phyloP scores from a whole-genome alignment of 2,888 invertebrate species.

The Lepidochrysops patricia region DNA sequence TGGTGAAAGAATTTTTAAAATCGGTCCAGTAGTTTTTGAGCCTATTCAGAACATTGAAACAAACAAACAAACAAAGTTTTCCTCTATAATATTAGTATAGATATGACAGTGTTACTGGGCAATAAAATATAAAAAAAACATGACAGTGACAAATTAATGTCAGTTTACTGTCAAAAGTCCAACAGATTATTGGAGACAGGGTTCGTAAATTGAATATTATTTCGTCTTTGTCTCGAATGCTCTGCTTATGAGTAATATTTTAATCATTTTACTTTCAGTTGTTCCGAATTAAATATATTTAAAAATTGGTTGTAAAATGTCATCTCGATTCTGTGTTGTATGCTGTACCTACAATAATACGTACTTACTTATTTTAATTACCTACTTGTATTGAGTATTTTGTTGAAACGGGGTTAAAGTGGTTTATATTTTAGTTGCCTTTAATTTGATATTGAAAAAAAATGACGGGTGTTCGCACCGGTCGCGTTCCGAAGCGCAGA shows the following conservation, averaged over 20 bases:
- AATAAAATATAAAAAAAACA: no score
- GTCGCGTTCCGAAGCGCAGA: constrained; percentile 58
- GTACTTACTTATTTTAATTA: not conserved
- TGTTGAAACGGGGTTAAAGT: constrained; percentile 12
- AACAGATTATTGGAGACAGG: not conserved
- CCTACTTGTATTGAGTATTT: constrained; percentile 37
- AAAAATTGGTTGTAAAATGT: not conserved
- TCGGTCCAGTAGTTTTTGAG: no score
- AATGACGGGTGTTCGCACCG: constrained; percentile 61
- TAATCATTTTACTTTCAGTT: not conserved
- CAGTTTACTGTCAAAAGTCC: not conserved
- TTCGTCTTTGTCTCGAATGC: constrained; percentile 14
- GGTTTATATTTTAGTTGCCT: constrained; percentile 16
- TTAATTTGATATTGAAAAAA: constrained; percentile 24
- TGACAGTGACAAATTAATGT: not conserved
- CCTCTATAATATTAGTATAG: no score
- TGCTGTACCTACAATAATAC: no score
- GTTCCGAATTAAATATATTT: not conserved
- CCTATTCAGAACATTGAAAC: no score
- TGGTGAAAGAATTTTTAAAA: not conserved
- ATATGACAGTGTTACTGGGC: no score
- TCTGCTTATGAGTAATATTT: not conserved
- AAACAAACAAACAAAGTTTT: no score
- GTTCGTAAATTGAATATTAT: constrained; percentile 6
- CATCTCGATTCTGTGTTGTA: not conserved